phyloP scores from a whole-genome alignment of 2,888 invertebrate genomes.

The Trypoxylon attenuatum region DNA sequence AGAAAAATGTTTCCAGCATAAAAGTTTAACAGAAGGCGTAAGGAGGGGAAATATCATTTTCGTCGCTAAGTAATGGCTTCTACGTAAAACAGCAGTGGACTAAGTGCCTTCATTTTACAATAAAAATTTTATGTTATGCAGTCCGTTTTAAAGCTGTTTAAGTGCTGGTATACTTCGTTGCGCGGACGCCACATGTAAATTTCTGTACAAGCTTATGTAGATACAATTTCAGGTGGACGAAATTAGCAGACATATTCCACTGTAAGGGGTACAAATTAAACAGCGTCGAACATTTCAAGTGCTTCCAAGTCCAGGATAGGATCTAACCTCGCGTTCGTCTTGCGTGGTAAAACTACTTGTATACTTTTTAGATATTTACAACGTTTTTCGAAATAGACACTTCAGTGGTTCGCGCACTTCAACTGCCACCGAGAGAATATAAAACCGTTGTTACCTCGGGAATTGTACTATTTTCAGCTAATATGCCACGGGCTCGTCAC shows the following conservation, averaged over 20 bases:
- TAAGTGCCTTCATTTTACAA: not conserved
- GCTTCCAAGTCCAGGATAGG: constrained; percentile 15
- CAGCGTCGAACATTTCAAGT: constrained; percentile 11
- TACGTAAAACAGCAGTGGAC: not conserved
- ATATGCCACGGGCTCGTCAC: too few relatives aligned
- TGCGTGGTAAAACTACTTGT: constrained; percentile 27
- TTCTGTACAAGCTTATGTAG: constrained; percentile 11
- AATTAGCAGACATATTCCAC: constrained; percentile 38
- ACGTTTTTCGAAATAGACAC: too few relatives aligned
- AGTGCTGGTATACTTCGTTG: not conserved
- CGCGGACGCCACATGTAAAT: not conserved
- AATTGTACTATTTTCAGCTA: too few relatives aligned
- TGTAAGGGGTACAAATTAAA: constrained; percentile 12
- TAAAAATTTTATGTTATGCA: not conserved
- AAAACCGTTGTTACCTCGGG: too few relatives aligned
- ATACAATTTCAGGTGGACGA: constrained; percentile 12
- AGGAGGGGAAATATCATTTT: constrained; percentile 5
- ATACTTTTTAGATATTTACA: too few relatives aligned
- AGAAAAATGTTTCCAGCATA: constrained; percentile 3
- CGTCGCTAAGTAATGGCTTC: not conserved
- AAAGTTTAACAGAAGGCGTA: constrained; percentile 18
- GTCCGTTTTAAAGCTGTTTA: not conserved
- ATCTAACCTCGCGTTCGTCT: constrained; percentile 28
- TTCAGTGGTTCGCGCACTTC: too few relatives aligned
- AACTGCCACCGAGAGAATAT: too few relatives aligned